Conservation (phyloP, 2,888 invertebrate species). For the Limnephilus marmoratus region DNA sequence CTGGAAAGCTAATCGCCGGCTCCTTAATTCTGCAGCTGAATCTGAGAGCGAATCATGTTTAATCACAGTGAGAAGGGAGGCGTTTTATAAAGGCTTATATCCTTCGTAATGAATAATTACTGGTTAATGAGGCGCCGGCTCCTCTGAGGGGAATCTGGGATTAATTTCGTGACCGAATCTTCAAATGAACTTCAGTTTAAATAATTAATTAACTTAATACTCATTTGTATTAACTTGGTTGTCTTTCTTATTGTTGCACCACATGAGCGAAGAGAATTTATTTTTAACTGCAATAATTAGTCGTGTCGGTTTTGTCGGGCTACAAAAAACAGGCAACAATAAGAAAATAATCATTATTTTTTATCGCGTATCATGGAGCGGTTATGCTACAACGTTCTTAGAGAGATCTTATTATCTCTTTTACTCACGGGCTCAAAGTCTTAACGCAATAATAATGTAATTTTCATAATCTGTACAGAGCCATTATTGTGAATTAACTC, state of each 20-base stretch:
- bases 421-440: no score
- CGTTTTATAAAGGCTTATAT: slow-evolving; percentile 46
- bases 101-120: slow-evolving; percentile 56
- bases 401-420: no score
- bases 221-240: not conserved
- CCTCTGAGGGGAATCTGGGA: slow-evolving; percentile 6
- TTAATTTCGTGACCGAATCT: not conserved
- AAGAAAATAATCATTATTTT: no score
- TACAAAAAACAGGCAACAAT: no score
- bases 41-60: slow-evolving; percentile 40
- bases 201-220: not conserved
- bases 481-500: no score
- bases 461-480: no score
- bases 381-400: no score
- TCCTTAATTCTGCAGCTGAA: slow-evolving; percentile 26
- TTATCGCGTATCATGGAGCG: no score
- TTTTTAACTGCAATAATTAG: not conserved
- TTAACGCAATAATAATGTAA: no score
- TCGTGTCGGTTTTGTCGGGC: no score
- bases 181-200: slow-evolving; percentile 7
- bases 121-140: slow-evolving; percentile 44
- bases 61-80: slow-evolving; percentile 47
- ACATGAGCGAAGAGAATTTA: not conserved
- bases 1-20: not conserved
- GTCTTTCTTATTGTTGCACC: not conserved